Evolutionary conservation across 1,140 invertebrate species (phyloP).

Genomic region (Hydropsyche tenuis): DNA sequence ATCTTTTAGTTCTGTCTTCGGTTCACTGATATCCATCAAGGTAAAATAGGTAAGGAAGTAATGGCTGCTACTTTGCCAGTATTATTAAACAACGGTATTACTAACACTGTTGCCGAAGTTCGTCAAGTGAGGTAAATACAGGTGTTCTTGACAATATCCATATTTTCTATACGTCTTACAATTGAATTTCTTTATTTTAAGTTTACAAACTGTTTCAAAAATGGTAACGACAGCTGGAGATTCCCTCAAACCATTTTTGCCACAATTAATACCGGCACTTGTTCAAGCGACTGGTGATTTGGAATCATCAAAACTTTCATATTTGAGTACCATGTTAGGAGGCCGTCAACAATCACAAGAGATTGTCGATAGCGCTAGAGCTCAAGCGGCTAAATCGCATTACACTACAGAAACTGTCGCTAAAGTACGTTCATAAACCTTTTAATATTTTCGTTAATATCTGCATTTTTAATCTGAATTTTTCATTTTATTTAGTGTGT

Average conservation of each 20-base stretch:
- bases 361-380: constrained; percentile 76
- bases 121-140: constrained; percentile 70
- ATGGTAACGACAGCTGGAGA: constrained; percentile 80
- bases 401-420: constrained; percentile 88
- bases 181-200: constrained; percentile 55
- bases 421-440: constrained; percentile 62
- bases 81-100: constrained; percentile 80
- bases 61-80: constrained; percentile 80
- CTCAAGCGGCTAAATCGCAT: constrained; percentile 79
- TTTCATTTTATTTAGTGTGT: constrained; percentile 71
- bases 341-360: constrained; percentile 72
- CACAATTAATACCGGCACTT: constrained; percentile 81
- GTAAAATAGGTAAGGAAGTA: constrained; percentile 79
- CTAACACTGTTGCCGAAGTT: constrained; percentile 79
- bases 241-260: constrained; percentile 79
- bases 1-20: constrained; percentile 73
- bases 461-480: neutral
- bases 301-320: constrained; percentile 79
- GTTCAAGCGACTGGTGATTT: constrained; percentile 84
- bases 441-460: neutral
- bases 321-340: constrained; percentile 77
- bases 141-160: constrained; percentile 6
- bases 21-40: constrained; percentile 76
- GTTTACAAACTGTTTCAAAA: constrained; percentile 83
- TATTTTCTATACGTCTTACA: too few relatives aligned